Conservation (phyloP, 2,113 vertebrate genomes). For the Hippocampus mohnikei region DNA sequence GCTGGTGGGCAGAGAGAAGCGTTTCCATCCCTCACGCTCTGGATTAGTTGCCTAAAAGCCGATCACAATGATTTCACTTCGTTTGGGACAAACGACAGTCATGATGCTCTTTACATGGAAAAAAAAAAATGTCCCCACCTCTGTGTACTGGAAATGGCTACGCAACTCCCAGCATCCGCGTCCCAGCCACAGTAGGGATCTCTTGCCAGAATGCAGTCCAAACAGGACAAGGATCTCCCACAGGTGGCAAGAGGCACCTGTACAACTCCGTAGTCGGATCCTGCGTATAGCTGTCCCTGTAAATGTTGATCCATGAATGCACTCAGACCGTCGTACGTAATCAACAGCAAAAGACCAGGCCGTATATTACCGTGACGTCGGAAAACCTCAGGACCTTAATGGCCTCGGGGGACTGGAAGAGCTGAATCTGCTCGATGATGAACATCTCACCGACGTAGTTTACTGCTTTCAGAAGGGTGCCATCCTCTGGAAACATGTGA, state of each 20-base stretch:
- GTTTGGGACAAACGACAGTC: not conserved
- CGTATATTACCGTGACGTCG: constrained; percentile 60
- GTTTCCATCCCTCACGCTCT: constrained; percentile 68
- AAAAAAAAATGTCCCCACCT: constrained; percentile 8
- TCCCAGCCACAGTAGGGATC: constrained; percentile 80
- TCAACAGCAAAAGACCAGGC: not conserved
- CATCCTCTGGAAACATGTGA: constrained; percentile 60
- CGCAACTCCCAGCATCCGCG: constrained; percentile 26
- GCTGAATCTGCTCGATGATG: constrained; percentile 77
- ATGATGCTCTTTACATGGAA: not conserved
- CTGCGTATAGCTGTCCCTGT: constrained; percentile 70
- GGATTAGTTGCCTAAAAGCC: constrained; percentile 67
- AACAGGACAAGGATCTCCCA: constrained; percentile 62
- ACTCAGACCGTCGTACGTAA: not conserved
- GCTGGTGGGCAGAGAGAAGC: constrained; percentile 61
- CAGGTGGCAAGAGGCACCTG: constrained; percentile 74
- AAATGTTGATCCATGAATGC: not conserved
- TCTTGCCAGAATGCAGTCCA: constrained; percentile 76
- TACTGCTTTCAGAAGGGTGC: constrained; percentile 77
- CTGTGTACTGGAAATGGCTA: constrained; percentile 32
- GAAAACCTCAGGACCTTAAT: constrained; percentile 72
- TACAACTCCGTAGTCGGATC: constrained; percentile 63
- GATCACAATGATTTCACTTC: constrained; percentile 4
- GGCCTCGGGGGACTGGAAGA: constrained; percentile 63
- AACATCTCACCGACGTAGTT: constrained; percentile 70